phyloP scores from a whole-genome alignment of 1,140 invertebrate genomes.

The Drosophila orena region DNA sequence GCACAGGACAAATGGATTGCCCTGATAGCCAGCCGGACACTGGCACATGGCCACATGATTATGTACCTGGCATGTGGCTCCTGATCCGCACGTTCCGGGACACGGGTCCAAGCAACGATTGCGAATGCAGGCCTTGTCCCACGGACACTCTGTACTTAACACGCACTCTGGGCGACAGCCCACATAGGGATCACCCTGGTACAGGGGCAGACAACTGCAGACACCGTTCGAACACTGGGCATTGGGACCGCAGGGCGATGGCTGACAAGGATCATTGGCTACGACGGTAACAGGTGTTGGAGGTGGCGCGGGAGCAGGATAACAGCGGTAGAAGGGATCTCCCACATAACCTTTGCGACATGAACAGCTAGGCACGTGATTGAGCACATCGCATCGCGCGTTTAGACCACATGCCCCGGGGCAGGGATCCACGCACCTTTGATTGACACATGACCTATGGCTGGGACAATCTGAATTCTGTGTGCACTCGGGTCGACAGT shows the following conservation, averaged over 20 bases:
- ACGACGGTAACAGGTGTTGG: constrained; percentile 87
- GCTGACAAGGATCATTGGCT: constrained; percentile 89
- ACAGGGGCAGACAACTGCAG: constrained; percentile 87
- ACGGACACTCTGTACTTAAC: constrained; percentile 92
- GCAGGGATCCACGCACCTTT: constrained; percentile 93
- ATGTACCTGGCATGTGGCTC: constrained; percentile 90
- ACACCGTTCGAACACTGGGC: constrained; percentile 88
- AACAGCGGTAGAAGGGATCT: constrained; percentile 88
- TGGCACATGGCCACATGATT: constrained; percentile 87
- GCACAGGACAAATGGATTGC: constrained; percentile 77
- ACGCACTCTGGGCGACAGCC: constrained; percentile 93
- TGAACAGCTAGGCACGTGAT: constrained; percentile 90
- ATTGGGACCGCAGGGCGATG: constrained; percentile 92
- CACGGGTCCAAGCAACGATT: constrained; percentile 91
- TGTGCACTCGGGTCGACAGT: constrained; percentile 90
- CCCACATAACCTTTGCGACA: constrained; percentile 89
- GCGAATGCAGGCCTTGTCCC: constrained; percentile 89
- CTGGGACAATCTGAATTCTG: constrained; percentile 90
- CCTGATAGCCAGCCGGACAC: constrained; percentile 65
- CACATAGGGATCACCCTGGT: constrained; percentile 90
- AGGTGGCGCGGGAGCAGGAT: constrained; percentile 83
- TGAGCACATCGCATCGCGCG: constrained; percentile 90
- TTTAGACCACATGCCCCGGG: constrained; percentile 91
- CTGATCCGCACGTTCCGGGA: constrained; percentile 89
- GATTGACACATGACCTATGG: constrained; percentile 91